A percentile compares a stretch with the other conserved stretches of the same genome.
Evolutionary conservation across 2,888 invertebrate genomes (phyloP).

Genomic region (Machimus atricapillus): DNA sequence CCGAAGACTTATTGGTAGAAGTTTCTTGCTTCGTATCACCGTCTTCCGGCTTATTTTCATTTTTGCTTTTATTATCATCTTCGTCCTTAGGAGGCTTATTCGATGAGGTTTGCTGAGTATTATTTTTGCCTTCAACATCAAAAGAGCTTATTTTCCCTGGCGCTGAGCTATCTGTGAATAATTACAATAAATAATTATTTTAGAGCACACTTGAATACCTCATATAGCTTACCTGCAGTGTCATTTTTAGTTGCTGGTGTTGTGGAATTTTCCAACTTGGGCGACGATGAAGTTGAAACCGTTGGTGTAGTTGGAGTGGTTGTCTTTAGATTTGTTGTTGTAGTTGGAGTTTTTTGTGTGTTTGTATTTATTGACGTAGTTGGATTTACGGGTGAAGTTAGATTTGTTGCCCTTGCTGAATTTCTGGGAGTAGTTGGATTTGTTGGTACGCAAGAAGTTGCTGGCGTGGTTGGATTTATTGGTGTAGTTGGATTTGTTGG

Average conservation of each 20-base stretch:
- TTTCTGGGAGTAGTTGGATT: not conserved
- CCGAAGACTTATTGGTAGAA: not conserved
- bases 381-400: not conserved
- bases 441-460: too few species aligned
- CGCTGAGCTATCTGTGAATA: not conserved
- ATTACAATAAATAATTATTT: not conserved
- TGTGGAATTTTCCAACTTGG: not conserved
- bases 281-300: not conserved
- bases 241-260: not conserved
- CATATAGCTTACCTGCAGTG: not conserved
- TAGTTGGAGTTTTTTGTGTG: not conserved
- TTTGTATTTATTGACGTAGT: too few species aligned
- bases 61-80: not conserved
- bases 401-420: too few species aligned
- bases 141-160: not conserved
- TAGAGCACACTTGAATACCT: not conserved
- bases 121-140: not conserved
- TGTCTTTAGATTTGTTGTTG: not conserved
- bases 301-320: not conserved
- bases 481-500: too few species aligned
- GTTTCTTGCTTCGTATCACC: not conserved
- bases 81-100: not conserved
- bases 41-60: not conserved
- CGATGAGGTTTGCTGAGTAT: not conserved
- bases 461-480: too few species aligned